Conservation (phyloP, 2,888 invertebrate species). For the Pheosia tremula region DNA sequence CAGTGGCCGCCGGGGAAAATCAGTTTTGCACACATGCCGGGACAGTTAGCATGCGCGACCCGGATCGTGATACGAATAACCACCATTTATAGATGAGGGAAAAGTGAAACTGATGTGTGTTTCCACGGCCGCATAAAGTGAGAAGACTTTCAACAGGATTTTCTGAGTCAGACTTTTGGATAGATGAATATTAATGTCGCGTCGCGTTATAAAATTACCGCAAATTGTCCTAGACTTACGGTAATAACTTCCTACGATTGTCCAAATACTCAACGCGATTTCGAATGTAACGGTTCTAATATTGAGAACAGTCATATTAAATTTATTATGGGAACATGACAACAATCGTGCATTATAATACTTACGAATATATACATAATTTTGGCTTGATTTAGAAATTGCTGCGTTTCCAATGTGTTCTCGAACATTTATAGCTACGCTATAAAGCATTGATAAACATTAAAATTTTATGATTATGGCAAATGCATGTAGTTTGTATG, state of each 20-base stretch:
- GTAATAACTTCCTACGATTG: constrained; percentile 63
- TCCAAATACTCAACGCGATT: constrained; percentile 48
- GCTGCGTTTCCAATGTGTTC: background rate
- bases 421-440: background rate
- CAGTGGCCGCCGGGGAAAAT: constrained; percentile 43
- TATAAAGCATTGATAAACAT: background rate
- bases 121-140: constrained; percentile 61
- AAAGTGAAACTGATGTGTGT: constrained; percentile 81
- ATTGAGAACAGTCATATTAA: constrained; percentile 54
- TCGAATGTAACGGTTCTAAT: constrained; percentile 53
- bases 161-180: constrained; percentile 48
- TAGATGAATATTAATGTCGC: constrained; percentile 37
- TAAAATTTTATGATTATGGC: background rate
- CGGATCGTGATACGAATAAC: constrained; percentile 78
- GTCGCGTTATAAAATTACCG: constrained; percentile 42
- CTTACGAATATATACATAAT: background rate
- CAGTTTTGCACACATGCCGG: constrained; percentile 51
- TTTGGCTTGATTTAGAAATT: background rate
- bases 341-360: constrained; percentile 30
- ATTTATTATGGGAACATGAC: constrained; percentile 55
- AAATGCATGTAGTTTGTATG: background rate
- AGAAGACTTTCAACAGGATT: constrained; percentile 79
- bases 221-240: constrained; percentile 50
- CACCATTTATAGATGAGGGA: constrained; percentile 71
- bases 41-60: constrained; percentile 74